Conservation (phyloP, 2,797 vertebrate genomes). For the Momotus momota region DNA sequence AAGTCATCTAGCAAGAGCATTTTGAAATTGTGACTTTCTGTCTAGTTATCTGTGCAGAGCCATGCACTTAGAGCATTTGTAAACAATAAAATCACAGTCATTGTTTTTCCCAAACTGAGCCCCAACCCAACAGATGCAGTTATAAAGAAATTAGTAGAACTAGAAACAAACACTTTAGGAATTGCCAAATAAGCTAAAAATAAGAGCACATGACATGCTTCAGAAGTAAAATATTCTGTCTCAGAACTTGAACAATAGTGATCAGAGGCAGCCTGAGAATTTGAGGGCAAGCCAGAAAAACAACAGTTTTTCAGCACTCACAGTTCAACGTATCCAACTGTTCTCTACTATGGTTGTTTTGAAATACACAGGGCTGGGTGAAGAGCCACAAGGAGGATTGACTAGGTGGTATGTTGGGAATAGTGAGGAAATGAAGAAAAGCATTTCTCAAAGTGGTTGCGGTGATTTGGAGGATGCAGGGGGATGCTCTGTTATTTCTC, state of each 20-base stretch:
- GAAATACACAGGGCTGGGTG: background rate
- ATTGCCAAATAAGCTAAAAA: conserved; percentile 59
- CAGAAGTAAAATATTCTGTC: conserved; percentile 32
- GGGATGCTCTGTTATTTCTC: background rate
- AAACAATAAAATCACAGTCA: conserved; percentile 21
- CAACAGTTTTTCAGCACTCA: background rate
- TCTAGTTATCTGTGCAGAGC: conserved; percentile 33
- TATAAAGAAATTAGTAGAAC: conserved; percentile 43
- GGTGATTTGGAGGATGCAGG: background rate
- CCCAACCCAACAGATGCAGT: conserved; percentile 15
- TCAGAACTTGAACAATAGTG: conserved; percentile 19
- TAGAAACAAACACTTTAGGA: conserved; percentile 51
- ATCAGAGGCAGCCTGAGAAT: conserved; percentile 6
- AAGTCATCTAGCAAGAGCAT: conserved; percentile 19
- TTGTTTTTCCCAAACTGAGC: conserved; percentile 51
- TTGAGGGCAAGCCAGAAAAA: conserved; percentile 7
- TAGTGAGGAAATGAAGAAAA: background rate
- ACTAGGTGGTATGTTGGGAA: background rate
- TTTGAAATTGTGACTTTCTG: background rate
- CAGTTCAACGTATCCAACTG: background rate
- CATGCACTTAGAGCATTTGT: background rate
- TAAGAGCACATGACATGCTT: background rate
- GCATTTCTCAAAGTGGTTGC: background rate
- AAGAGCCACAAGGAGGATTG: background rate
- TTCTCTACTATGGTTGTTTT: background rate